Conservation (phyloP, 2,113 vertebrate species). For the Pteruthius melanotis region DNA sequence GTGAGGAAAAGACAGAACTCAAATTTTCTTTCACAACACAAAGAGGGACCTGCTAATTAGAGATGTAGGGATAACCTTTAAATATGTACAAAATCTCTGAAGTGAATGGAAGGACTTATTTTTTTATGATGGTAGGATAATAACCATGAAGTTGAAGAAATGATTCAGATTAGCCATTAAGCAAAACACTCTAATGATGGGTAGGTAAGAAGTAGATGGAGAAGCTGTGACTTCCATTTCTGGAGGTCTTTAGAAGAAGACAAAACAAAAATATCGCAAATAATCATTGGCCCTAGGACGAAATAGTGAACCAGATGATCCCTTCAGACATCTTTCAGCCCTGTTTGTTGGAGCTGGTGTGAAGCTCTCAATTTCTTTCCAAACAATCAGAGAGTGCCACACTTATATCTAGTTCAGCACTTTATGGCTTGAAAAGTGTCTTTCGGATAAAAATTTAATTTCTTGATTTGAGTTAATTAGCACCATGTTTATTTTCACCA, state of each 20-base stretch:
- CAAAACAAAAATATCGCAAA: not conserved
- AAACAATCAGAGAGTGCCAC: not conserved
- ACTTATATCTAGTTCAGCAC: not conserved
- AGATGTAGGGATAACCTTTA: not conserved
- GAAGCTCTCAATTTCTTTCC: not conserved
- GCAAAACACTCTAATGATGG: not conserved
- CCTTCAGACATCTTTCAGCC: not conserved
- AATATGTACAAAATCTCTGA: not conserved
- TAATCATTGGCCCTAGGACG: not conserved
- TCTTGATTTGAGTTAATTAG: not conserved
- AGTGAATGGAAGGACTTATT: rapidly evolving
- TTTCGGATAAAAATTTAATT: not conserved
- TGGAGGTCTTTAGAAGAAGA: not conserved
- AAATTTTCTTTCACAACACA: not conserved
- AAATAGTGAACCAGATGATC: not conserved
- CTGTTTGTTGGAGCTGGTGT: not conserved
- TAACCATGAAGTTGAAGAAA: not conserved
- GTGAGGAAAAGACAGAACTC: not conserved
- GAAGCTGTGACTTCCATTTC: not conserved
- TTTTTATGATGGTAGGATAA: not conserved
- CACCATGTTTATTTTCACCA: not conserved
- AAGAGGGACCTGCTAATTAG: not conserved
- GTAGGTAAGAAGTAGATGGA: not conserved
- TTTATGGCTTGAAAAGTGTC: not conserved
- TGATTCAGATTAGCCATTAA: not conserved